Percentiles rank a stretch among this genome's conserved stretches.
phyloP scores from a whole-genome alignment of 2,888 invertebrate species.

The Amorpha juglandis region DNA sequence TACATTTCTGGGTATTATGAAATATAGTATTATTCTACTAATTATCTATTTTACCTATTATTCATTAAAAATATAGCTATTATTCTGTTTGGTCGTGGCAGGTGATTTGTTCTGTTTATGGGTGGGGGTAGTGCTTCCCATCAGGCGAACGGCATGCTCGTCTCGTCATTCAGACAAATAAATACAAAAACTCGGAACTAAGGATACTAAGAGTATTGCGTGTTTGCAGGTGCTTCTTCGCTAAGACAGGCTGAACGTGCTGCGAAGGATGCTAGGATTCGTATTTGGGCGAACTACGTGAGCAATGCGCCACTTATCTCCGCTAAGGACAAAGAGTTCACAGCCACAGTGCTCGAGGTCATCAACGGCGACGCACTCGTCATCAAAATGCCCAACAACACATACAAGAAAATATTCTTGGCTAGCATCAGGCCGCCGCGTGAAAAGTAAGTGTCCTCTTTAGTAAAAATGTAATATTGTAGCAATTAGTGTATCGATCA shows the following conservation, averaged over 20 bases:
- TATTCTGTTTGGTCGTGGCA: no score
- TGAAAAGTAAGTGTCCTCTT: constrained; percentile 79
- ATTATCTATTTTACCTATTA: no score
- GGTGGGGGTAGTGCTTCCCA: no score
- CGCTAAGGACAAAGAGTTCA: constrained; percentile 92
- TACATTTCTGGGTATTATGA: no score
- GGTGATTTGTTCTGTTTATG: no score
- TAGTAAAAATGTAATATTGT: neutral
- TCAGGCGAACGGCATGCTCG: no score
- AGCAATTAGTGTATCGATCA: no score
- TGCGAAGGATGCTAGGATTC: constrained; percentile 93
- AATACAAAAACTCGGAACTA: no score
- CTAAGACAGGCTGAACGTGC: constrained; percentile 92
- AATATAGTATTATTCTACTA: no score
- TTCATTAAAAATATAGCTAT: no score
- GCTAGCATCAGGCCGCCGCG: constrained; percentile 98
- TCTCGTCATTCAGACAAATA: no score
- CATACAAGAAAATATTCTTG: constrained; percentile 95
- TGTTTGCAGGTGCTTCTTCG: constrained; percentile 87
- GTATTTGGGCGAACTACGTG: constrained; percentile 96
- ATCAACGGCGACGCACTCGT: constrained; percentile 97
- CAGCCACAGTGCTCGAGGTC: constrained; percentile 93
- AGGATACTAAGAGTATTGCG: neutral
- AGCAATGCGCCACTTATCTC: constrained; percentile 89
- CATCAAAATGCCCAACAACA: constrained; percentile 91